These are phyloP conservation scores for Cercocebus atys DNA, from an alignment of 2,113 vertebrate genomes.

Conservation along the genomic window DNA sequence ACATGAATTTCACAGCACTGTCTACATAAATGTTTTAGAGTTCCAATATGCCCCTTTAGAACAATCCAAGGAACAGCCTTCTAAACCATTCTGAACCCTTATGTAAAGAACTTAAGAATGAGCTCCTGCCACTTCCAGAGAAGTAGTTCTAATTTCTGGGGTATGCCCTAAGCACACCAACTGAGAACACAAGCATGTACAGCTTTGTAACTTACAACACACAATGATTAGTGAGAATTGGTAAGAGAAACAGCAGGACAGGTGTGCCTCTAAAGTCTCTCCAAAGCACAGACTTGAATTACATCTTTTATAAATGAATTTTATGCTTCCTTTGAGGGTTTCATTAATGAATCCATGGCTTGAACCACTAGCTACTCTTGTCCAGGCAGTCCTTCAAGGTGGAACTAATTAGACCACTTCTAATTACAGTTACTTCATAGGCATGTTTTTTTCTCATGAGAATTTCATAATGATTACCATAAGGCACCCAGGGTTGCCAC, in stretches of 20 bases:
- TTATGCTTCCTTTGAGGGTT: background rate
- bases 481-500: background rate
- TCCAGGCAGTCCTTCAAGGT: background rate
- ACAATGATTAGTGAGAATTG: background rate
- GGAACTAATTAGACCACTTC: background rate
- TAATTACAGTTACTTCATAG: background rate
- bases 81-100: background rate
- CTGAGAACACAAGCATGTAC: background rate
- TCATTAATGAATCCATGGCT: background rate
- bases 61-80: background rate
- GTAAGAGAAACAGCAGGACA: background rate
- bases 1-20: background rate
- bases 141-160: background rate
- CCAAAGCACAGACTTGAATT: background rate
- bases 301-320: background rate
- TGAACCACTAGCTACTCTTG: background rate
- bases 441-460: background rate
- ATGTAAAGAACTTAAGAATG: background rate
- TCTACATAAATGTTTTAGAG: background rate
- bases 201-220: background rate
- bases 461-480: background rate
- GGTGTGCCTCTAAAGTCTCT: background rate
- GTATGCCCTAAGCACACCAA: background rate
- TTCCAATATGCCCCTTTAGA: background rate
- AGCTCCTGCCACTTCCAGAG: background rate